Evolutionary conservation across 2,797 vertebrate species (phyloP).

Genomic region (Aldrovandia affinis): DNA sequence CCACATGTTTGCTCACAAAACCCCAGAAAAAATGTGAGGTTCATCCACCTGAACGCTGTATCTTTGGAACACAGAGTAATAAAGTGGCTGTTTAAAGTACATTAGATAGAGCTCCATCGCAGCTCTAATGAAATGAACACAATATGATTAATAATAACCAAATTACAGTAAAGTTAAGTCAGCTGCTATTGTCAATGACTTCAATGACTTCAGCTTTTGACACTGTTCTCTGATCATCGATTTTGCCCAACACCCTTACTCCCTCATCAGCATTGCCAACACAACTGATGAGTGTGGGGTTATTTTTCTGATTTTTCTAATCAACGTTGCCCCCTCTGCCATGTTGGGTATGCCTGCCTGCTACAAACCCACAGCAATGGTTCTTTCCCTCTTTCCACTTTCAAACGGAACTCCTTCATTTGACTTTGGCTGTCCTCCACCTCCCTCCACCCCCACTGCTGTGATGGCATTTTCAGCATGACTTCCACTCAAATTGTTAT

Average conservation of each 20-base stretch:
- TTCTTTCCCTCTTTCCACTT: neutral
- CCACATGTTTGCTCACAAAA: no score
- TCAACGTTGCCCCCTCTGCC: neutral
- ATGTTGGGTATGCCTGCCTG: neutral
- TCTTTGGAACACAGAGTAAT: no score
- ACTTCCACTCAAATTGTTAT: neutral
- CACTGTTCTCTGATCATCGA: neutral
- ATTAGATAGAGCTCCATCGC: no score
- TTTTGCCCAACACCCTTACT: neutral
- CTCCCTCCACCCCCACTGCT: neutral
- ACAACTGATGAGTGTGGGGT: neutral
- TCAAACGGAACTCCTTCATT: neutral
- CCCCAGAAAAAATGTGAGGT: no score
- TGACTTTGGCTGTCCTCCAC: neutral
- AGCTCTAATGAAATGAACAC: no score
- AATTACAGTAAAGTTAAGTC: no score
- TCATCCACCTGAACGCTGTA: no score
- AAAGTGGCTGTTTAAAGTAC: no score
- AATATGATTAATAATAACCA: no score
- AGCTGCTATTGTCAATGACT: no score
- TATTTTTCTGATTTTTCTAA: neutral
- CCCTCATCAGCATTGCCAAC: neutral
- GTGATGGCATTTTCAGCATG: constrained; percentile 6
- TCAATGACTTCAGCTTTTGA: neutral
- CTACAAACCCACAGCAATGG: neutral